These are phyloP conservation scores for Matsumurasca onukii DNA, from an alignment of 1,140 invertebrate species.

Conservation along the genomic window DNA sequence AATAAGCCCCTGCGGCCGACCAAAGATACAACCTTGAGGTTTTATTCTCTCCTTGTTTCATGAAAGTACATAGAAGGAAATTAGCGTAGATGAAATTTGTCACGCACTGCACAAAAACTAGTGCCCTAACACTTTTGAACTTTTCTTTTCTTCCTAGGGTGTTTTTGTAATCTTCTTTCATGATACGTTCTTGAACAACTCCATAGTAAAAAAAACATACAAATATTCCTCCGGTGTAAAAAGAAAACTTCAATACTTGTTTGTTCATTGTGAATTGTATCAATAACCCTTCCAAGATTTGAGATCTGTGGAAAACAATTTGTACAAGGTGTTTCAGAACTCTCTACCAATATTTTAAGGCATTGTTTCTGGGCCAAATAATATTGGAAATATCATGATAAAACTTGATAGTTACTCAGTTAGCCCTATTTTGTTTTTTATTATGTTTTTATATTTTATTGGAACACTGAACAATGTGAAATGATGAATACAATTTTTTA, in stretches of 20 bases:
- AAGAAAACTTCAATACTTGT: conserved; percentile 55
- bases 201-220: conserved; percentile 89
- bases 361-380: too few species aligned
- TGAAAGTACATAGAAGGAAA: conserved; percentile 60
- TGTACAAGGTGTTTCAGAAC: too few species aligned
- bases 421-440: too few species aligned
- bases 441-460: too few species aligned
- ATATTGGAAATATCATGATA: too few species aligned
- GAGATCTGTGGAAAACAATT: too few species aligned
- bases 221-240: conserved; percentile 86
- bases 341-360: too few species aligned
- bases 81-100: conserved; percentile 88
- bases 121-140: conserved; percentile 79
- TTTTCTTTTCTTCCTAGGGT: conserved; percentile 63
- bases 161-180: conserved; percentile 78
- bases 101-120: conserved; percentile 88
- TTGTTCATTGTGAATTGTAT: conserved; percentile 22
- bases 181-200: conserved; percentile 92
- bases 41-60: conserved; percentile 67
- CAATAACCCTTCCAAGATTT: too few species aligned
- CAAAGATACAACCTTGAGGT: conserved; percentile 76
- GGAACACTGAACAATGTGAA: too few species aligned
- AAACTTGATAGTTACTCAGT: too few species aligned
- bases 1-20: conserved; percentile 80
- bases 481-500: too few species aligned